These are phyloP conservation scores for Oplegnathus fasciatus DNA, from an alignment of 2,113 vertebrate species.

Conservation along the genomic window DNA sequence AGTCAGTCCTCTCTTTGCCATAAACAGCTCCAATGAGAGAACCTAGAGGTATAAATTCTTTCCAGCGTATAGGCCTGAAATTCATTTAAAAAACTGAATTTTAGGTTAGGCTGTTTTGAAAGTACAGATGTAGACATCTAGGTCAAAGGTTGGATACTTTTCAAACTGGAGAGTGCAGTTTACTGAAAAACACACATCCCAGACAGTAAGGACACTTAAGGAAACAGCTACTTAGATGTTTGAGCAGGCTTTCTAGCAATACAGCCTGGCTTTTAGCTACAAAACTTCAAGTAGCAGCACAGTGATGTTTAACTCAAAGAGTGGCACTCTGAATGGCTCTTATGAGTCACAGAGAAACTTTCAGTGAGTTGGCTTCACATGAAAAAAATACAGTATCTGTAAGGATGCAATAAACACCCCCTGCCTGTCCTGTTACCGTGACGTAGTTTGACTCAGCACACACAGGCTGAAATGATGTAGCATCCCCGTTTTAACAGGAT, in stretches of 20 bases:
- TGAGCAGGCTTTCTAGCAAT: neutral
- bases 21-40: neutral
- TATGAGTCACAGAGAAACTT: slow-evolving; percentile 22
- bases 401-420: slow-evolving; percentile 1
- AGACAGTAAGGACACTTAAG: neutral
- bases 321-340: neutral
- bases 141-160: neutral
- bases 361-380: neutral
- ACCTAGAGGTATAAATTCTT: neutral
- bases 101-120: neutral
- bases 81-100: neutral
- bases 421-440: slow-evolving; percentile 3
- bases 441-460: slow-evolving; percentile 36
- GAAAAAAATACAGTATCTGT: slow-evolving; percentile 19
- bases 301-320: slow-evolving; percentile 3
- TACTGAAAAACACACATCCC: neutral
- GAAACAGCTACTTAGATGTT: neutral
- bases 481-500: slow-evolving; percentile 36
- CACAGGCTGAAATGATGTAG: slow-evolving; percentile 44
- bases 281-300: neutral
- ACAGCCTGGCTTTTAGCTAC: neutral
- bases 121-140: neutral
- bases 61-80: neutral
- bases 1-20: slow-evolving; percentile 29
- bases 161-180: neutral